A percentile compares a stretch with the other conserved stretches of the same genome.
Conservation (phyloP, 2,113 vertebrate species). For the Raphicerus campestris region DNA sequence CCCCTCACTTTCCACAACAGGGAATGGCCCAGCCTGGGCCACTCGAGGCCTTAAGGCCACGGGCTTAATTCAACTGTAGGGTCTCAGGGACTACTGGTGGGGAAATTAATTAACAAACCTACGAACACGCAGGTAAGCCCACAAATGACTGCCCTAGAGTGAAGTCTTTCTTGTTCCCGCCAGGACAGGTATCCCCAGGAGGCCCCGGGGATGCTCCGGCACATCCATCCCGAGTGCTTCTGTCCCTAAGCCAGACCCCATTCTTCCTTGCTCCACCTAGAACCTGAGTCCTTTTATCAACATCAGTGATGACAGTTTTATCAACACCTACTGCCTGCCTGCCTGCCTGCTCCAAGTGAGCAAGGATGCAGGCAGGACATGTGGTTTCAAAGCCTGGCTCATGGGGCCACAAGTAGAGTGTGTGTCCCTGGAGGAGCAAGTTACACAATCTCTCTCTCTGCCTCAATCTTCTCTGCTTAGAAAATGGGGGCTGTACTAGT, state of each 20-base stretch:
- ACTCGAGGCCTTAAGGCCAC: neutral
- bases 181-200: neutral
- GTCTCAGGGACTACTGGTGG: neutral
- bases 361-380: neutral
- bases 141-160: neutral
- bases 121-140: neutral
- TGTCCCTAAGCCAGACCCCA: neutral
- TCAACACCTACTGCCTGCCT: neutral
- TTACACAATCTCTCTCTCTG: neutral
- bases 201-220: fast-evolving
- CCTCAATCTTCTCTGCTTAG: neutral
- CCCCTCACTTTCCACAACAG: neutral
- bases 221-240: neutral
- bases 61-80: neutral
- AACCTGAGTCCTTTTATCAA: neutral
- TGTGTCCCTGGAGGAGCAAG: neutral
- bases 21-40: neutral
- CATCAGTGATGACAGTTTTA: neutral
- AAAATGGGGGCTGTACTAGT: neutral
- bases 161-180: neutral
- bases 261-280: neutral
- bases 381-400: neutral
- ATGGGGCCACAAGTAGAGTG: fast-evolving
- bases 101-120: neutral
- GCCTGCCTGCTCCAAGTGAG: neutral